Evolutionary conservation across 2,888 invertebrate species (phyloP).

Genomic region (Miltochrista miniata): DNA sequence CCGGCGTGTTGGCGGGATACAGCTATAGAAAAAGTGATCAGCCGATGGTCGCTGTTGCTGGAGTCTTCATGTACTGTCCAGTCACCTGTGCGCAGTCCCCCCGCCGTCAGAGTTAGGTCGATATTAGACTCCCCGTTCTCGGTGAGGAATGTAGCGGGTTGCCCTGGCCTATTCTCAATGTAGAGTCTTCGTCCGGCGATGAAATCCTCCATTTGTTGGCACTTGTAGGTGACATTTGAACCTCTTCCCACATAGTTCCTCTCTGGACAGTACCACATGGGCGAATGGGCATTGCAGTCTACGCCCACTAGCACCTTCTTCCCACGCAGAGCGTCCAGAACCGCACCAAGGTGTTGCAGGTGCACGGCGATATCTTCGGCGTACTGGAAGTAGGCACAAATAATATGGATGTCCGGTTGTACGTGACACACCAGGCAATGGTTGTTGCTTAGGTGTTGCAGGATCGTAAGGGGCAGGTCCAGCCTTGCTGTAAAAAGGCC

Average conservation of each 20-base stretch:
- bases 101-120: conserved; percentile 25
- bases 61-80: conserved; percentile 27
- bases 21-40: conserved; percentile 13
- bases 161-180: background rate
- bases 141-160: conserved; percentile 15
- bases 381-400: conserved; percentile 5
- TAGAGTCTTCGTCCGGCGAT: background rate
- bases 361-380: background rate
- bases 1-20: background rate
- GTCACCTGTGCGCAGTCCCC: conserved; percentile 9
- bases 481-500: fast-evolving
- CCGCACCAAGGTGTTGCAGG: conserved; percentile 9
- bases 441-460: background rate
- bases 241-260: conserved; percentile 26
- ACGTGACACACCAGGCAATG: conserved; percentile 1
- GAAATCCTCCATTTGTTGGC: background rate
- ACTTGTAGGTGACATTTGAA: background rate
- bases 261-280: conserved; percentile 25
- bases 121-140: conserved; percentile 29
- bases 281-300: conserved; percentile 39
- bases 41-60: conserved; percentile 29
- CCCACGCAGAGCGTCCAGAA: conserved; percentile 16
- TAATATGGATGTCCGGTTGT: background rate
- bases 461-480: background rate
- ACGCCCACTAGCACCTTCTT: conserved; percentile 17